These are phyloP conservation scores for Idaea straminata DNA, from an alignment of 2,888 invertebrate genomes.

Conservation along the genomic window DNA sequence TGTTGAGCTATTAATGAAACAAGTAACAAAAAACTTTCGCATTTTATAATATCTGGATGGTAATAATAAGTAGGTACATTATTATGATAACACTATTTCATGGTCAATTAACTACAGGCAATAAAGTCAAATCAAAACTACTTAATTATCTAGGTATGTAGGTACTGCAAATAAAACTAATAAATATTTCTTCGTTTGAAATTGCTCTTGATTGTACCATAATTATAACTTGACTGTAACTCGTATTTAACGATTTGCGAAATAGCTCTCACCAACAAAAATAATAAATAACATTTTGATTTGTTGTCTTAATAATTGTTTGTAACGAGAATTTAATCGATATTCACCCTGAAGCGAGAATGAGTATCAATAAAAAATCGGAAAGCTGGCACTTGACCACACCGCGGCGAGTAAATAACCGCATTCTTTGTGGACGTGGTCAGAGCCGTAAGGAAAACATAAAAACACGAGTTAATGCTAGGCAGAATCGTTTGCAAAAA, in stretches of 20 bases:
- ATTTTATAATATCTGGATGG: not conserved
- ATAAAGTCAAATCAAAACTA: constrained; percentile 19
- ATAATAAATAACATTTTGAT: constrained; percentile 38
- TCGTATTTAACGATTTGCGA: constrained; percentile 25
- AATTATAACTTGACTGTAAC: constrained; percentile 13
- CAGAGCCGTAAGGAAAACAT: constrained; percentile 35
- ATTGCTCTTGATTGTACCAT: constrained; percentile 19
- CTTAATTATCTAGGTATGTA: not conserved
- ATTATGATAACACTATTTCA: not conserved
- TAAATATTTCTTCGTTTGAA: constrained; percentile 14
- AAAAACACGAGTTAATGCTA: not conserved
- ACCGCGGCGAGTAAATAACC: constrained; percentile 47
- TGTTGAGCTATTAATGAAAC: not conserved
- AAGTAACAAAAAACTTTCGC: not conserved
- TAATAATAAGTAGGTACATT: no score
- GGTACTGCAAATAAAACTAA: not conserved
- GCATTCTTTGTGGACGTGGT: constrained; percentile 50
- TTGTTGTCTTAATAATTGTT: constrained; percentile 44
- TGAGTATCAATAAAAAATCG: constrained; percentile 52
- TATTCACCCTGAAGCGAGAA: constrained; percentile 40
- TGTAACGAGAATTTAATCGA: constrained; percentile 49
- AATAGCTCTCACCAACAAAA: constrained; percentile 36
- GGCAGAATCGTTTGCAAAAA: not conserved
- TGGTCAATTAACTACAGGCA: not conserved
- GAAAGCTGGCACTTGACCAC: constrained; percentile 51